phyloP scores from a whole-genome alignment of 2,888 invertebrate genomes.

The Entomobrya proxima region DNA sequence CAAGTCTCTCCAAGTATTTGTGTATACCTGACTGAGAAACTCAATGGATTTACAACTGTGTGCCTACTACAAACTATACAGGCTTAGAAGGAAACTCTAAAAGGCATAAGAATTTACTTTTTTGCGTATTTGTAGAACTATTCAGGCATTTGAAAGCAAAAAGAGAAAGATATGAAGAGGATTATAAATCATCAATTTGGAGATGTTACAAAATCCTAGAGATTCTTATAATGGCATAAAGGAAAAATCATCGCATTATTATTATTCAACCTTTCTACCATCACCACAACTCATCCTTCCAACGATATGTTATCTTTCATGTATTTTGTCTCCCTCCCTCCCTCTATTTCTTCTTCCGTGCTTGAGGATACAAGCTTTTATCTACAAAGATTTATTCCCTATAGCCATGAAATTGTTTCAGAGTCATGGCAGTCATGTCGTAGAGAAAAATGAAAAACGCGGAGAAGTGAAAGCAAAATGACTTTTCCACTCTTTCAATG shows the following conservation, averaged over 20 bases:
- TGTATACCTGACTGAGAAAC: background rate
- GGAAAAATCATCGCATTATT: constrained; percentile 25
- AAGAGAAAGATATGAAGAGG: background rate
- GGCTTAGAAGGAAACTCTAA: no score
- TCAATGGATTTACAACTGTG: background rate
- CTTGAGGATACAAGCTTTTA: background rate
- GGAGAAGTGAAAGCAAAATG: background rate
- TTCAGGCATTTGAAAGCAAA: no score
- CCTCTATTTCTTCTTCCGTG: background rate
- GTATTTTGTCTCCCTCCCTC: background rate
- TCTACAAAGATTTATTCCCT: background rate
- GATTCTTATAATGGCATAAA: constrained; percentile 32
- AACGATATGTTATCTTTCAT: background rate
- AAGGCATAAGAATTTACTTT: no score
- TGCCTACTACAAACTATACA: no score
- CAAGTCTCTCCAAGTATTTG: no score
- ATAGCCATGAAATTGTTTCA: constrained; percentile 57
- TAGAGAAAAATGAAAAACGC: background rate
- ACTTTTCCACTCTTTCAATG: constrained; percentile 20
- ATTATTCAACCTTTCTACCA: background rate
- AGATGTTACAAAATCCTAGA: background rate
- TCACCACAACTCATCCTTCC: constrained; percentile 11
- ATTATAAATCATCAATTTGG: constrained; percentile 56
- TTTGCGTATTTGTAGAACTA: no score
- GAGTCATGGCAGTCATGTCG: constrained; percentile 40